Evolutionary conservation across 1,140 invertebrate species (phyloP).

Genomic region (Drosophila bifasciata): DNA sequence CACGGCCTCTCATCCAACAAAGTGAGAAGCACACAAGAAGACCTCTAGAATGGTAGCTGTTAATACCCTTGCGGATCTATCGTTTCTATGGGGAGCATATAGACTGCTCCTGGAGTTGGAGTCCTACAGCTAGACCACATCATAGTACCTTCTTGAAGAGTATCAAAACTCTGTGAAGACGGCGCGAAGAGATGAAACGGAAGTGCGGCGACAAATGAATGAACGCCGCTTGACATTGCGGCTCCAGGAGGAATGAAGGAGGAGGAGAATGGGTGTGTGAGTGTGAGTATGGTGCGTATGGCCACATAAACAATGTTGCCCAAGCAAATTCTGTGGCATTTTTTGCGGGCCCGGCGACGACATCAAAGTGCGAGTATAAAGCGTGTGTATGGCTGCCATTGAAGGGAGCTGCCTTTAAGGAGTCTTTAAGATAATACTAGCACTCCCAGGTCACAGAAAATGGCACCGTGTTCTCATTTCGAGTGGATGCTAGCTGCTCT

Average conservation of each 20-base stretch:
- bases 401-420: constrained; percentile 59
- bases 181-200: constrained; percentile 18
- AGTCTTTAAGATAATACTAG: constrained; percentile 57
- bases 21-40: constrained; percentile 27
- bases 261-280: neutral
- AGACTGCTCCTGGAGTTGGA: no score
- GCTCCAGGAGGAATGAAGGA: constrained; percentile 30
- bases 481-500: constrained; percentile 35
- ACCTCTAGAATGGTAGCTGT: neutral
- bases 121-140: no score
- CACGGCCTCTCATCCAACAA: constrained; percentile 14
- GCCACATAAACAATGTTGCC: constrained; percentile 70
- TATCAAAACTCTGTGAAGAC: no score
- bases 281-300: constrained; percentile 16
- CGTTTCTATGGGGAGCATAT: no score
- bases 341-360: constrained; percentile 59
- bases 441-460: constrained; percentile 35
- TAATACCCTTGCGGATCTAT: no score
- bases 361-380: constrained; percentile 62
- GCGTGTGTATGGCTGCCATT: neutral
- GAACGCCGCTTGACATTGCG: constrained; percentile 71
- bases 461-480: constrained; percentile 50
- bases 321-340: constrained; percentile 75
- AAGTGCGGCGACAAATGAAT: constrained; percentile 71
- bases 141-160: no score